Percentiles rank a stretch among this genome's conserved stretches.
phyloP scores from a whole-genome alignment of 2,888 invertebrate species.

The Odontocerum albicorne region DNA sequence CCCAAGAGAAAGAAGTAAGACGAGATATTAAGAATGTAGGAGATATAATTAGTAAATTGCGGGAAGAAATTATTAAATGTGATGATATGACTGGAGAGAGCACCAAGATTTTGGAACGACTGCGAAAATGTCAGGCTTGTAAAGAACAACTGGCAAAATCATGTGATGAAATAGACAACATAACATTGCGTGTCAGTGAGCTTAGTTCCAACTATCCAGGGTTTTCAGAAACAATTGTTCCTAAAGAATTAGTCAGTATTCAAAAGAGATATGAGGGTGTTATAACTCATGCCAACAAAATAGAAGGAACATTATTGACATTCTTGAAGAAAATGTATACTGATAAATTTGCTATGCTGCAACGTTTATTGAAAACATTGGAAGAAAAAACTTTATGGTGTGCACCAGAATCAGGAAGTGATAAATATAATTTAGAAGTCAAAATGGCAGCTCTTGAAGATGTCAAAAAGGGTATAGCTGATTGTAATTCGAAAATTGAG shows the following conservation, averaged over 20 bases:
- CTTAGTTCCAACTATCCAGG: conserved; percentile 76
- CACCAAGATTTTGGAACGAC: conserved; percentile 75
- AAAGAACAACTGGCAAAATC: conserved; percentile 71
- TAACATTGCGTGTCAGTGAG: conserved; percentile 69
- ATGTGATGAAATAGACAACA: conserved; percentile 66
- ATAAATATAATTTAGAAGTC: conserved; percentile 89
- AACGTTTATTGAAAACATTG: conserved; percentile 76
- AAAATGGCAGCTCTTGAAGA: conserved; percentile 81
- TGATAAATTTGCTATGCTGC: conserved; percentile 80
- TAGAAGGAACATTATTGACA: conserved; percentile 73
- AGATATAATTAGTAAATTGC: conserved; percentile 69
- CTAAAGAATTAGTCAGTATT: conserved; percentile 81
- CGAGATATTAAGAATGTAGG: conserved; percentile 71
- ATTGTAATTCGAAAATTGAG: conserved; percentile 66
- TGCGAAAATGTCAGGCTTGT: conserved; percentile 73
- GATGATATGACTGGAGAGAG: conserved; percentile 90
- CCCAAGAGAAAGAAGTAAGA: conserved; percentile 73
- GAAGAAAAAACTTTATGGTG: conserved; percentile 93
- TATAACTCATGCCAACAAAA: conserved; percentile 76
- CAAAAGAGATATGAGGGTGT: conserved; percentile 83
- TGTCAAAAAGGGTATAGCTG: conserved; percentile 70
- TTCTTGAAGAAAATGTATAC: conserved; percentile 86
- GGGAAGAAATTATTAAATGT: conserved; percentile 84
- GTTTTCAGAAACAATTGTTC: conserved; percentile 73
- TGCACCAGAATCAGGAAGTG: conserved; percentile 83